A percentile compares a stretch with the other conserved stretches of the same genome.
Evolutionary conservation across 2,888 invertebrate genomes (phyloP).

Genomic region (Drosophila eohydei): DNA sequence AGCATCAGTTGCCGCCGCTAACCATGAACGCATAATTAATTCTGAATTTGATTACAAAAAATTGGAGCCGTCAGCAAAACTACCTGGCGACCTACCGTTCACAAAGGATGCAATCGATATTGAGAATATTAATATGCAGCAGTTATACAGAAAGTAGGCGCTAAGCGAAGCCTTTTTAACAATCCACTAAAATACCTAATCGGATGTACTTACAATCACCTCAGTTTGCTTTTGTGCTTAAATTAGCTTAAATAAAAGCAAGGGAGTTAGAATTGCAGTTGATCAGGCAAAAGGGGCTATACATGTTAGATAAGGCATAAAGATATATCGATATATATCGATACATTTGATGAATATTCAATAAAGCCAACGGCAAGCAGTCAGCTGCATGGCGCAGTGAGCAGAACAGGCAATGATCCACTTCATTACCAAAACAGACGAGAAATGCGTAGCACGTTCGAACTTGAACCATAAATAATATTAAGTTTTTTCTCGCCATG

Average conservation of each 20-base stretch:
- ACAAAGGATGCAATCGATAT: constrained; percentile 2
- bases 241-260: neutral
- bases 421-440: constrained; percentile 46
- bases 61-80: constrained; percentile 17
- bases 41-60: constrained; percentile 68
- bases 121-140: neutral
- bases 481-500: constrained; percentile 57
- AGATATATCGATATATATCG: neutral
- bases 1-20: constrained; percentile 10
- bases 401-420: constrained; percentile 28
- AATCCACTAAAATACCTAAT: neutral
- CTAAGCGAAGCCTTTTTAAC: neutral
- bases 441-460: constrained; percentile 79
- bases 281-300: neutral
- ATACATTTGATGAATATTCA: constrained; percentile 41
- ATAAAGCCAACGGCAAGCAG: constrained; percentile 21
- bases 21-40: constrained; percentile 67
- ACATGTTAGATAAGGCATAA: neutral
- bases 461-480: constrained; percentile 82
- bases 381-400: neutral
- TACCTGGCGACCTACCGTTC: neutral
- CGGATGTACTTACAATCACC: neutral
- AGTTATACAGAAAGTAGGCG: neutral
- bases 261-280: neutral
- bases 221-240: neutral